A percentile compares a stretch with the other conserved stretches of the same genome.
These are phyloP conservation scores for Petrosia ficiformis DNA, from an alignment of 37 sponge, comb jelly and placozoan genomes.

Conservation along the genomic window DNA sequence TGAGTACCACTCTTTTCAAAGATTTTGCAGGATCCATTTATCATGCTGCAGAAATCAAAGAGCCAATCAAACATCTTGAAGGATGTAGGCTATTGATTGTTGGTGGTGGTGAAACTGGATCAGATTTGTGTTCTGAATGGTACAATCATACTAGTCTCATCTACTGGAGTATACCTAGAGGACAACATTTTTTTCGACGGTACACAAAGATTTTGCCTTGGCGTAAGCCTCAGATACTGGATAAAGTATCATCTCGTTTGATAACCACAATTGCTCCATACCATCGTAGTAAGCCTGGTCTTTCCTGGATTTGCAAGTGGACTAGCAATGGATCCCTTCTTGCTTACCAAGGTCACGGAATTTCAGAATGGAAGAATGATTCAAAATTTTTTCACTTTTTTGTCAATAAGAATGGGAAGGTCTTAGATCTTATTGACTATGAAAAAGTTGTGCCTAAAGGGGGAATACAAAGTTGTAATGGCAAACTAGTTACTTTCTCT, in stretches of 20 bases:
- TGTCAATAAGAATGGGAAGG: conserved; percentile 80
- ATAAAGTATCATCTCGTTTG: conserved; percentile 74
- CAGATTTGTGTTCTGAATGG: conserved; percentile 84
- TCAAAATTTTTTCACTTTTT: conserved; percentile 55
- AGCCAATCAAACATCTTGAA: conserved; percentile 19
- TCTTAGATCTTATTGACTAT: conserved; percentile 71
- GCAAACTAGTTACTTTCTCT: conserved; percentile 56
- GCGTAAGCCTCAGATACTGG: conserved; percentile 70
- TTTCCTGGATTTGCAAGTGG: conserved; percentile 89
- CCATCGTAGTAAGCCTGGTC: conserved; percentile 65
- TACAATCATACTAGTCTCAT: conserved; percentile 47
- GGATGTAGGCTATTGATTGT: conserved; percentile 72
- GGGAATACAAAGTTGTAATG: conserved; percentile 39
- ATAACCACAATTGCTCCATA: conserved; percentile 66
- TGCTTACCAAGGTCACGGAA: conserved; percentile 86
- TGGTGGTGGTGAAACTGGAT: conserved; percentile 92
- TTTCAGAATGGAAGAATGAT: conserved; percentile 77
- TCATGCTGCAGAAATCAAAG: conserved; percentile 72
- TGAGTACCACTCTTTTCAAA: neutral
- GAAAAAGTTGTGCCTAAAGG: conserved; percentile 73
- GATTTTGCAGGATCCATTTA: conserved; percentile 37
- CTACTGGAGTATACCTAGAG: conserved; percentile 87
- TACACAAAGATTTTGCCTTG: conserved; percentile 70
- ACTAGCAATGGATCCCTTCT: conserved; percentile 75
- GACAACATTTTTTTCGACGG: conserved; percentile 86